Conservation (phyloP, 2,888 invertebrate species). For the Rotaria socialis region DNA sequence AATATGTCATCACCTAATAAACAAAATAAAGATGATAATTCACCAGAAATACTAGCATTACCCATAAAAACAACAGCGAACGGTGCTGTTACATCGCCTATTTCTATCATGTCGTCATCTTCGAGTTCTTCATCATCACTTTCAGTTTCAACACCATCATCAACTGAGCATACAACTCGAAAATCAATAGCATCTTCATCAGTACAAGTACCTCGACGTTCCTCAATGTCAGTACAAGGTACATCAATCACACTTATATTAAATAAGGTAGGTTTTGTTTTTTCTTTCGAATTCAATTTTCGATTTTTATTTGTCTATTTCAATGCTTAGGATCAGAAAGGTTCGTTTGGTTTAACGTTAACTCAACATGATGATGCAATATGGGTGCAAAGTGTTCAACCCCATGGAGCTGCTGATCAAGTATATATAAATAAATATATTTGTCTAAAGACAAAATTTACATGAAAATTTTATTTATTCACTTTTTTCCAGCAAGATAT, state of each 20-base stretch:
- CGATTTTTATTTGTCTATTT: background rate
- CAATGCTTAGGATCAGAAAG: background rate
- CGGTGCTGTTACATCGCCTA: background rate
- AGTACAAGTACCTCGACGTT: background rate
- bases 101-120: background rate
- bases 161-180: background rate
- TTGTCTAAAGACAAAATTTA: background rate
- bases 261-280: background rate
- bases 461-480: background rate
- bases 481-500: background rate
- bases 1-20: background rate
- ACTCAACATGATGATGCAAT: background rate
- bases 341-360: background rate
- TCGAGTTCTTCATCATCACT: constrained; percentile 8
- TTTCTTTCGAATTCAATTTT: background rate
- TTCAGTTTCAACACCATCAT: background rate
- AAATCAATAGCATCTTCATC: background rate
- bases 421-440: background rate
- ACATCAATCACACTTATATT: background rate
- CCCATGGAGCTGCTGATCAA: constrained; percentile 33
- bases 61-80: background rate
- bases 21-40: background rate
- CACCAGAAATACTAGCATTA: background rate
- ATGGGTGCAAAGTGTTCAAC: constrained; percentile 22
- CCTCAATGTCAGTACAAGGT: background rate